Evolutionary conservation across 2,888 invertebrate genomes (phyloP), one percentile per base, ranked within the genome.

Genomic region (Cheilosia urbana): DNA sequence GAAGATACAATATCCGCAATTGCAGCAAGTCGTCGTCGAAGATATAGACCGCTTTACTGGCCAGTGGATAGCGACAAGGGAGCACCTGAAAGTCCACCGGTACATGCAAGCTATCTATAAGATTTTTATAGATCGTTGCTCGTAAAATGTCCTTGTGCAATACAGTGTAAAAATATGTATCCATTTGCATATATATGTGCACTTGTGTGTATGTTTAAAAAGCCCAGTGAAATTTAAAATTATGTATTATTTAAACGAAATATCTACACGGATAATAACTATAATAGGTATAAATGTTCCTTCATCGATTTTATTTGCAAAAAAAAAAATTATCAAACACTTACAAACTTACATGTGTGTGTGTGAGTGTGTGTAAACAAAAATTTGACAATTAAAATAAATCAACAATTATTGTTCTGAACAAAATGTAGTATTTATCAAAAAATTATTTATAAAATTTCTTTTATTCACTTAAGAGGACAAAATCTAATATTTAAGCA

Each of bases 251-350:
- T 78, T 57, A 55, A 57, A 77, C 51, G 37, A 63, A 63, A 40
- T 58, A 66, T 66, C 57, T 60, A 40, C 27, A 47, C 63, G 65
- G 58, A 72, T 66, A 51, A 66, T 72, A 72, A 62, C 69, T 78
- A 55, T 60, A 51, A 58, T 76, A 79, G 79, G 79, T 79, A 79
- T 66, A 79, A 79, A 79, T 79, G 79, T 79, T 79, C 79, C 79
- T 79, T 79, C 42, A 66, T 58, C 65, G 79, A 66, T 79, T 72
- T 79, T 71, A 78, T 58, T 34, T 57, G 69, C 24, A 72, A 34
- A 71, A 30, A 60, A 72, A 30, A 58, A 24, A 71, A 42, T 49
- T 37, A 37, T 51, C 60, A n/a, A 42, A 66, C 63, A 79, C 51
- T 47, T 68, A 62, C 37, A 45, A n/a, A n/a, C n/a, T n/a, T 24